A percentile compares a stretch with the other conserved stretches of the same genome.
Conservation (phyloP, 64 coral and sea anemone genomes). For the Orbicella faveolata region DNA sequence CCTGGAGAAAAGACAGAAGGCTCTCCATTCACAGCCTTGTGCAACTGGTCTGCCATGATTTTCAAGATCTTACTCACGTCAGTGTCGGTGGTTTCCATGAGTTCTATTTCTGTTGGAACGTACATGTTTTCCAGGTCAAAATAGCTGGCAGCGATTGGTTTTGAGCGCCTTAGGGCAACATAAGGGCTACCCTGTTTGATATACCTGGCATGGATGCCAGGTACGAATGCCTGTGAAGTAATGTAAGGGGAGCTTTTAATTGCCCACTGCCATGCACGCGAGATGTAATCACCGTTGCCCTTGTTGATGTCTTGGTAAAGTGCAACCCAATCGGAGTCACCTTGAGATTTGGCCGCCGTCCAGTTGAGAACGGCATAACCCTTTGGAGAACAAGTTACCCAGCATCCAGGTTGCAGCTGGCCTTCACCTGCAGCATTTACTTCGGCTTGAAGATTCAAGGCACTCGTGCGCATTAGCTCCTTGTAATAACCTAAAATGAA, state of each 20-base stretch:
- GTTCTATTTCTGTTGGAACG: neutral
- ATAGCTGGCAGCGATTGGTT: neutral
- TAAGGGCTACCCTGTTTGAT: neutral
- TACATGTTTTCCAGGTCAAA: neutral
- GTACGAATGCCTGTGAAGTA: neutral
- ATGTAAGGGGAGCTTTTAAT: neutral
- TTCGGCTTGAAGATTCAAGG: no score
- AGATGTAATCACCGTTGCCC: neutral
- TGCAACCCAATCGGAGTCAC: neutral
- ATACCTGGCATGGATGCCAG: neutral
- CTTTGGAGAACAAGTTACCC: no score
- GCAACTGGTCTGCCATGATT: neutral
- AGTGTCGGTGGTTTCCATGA: neutral
- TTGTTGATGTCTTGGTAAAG: neutral
- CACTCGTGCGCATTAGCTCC: no score
- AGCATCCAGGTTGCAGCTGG: no score
- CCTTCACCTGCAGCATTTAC: no score
- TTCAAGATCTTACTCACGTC: neutral
- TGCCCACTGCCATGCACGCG: conserved; percentile 3
- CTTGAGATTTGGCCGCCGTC: no score
- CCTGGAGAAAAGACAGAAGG: conserved; percentile 19
- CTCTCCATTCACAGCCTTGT: neutral
- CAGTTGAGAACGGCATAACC: no score
- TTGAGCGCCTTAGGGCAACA: neutral
- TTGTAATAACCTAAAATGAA: no score